Conservation (phyloP, 1,140 invertebrate species). For the Melipona quadrifasciata region DNA sequence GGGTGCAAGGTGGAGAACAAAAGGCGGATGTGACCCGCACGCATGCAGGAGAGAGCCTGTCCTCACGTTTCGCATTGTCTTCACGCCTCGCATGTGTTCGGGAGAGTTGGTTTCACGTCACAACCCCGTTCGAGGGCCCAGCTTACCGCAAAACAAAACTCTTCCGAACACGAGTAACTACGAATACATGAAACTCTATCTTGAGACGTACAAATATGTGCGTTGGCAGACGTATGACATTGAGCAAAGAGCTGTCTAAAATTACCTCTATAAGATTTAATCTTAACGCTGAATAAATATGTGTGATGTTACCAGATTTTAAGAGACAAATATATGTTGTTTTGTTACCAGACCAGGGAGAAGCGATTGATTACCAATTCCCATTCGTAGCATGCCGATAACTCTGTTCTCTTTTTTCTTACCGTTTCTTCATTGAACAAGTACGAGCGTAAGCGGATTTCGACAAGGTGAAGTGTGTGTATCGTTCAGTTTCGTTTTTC, state of each 20-base stretch:
- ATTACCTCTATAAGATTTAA: conserved; percentile 23
- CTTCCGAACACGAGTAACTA: too few species aligned
- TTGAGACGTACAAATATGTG: neutral
- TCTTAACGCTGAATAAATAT: conserved; percentile 2
- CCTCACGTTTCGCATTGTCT: too few species aligned
- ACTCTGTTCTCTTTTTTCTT: too few species aligned
- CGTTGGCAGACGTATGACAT: neutral
- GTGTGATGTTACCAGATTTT: conserved; percentile 24
- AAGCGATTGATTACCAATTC: neutral
- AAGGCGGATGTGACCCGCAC: too few species aligned
- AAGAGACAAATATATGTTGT: conserved; percentile 38
- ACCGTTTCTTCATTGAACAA: neutral
- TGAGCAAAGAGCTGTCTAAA: neutral
- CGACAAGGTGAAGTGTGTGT: neutral
- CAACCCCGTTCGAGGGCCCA: too few species aligned
- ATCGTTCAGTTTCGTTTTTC: neutral
- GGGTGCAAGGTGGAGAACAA: too few species aligned
- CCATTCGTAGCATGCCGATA: neutral
- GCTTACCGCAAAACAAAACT: too few species aligned
- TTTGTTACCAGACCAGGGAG: conserved; percentile 12
- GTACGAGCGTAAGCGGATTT: neutral
- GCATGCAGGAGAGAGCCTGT: too few species aligned
- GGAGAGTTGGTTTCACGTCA: too few species aligned
- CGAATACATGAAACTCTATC: neutral
- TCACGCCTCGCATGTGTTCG: too few species aligned